These are phyloP conservation scores for Phaetusa simplex DNA, from an alignment of 2,113 vertebrate genomes.

Conservation along the genomic window DNA sequence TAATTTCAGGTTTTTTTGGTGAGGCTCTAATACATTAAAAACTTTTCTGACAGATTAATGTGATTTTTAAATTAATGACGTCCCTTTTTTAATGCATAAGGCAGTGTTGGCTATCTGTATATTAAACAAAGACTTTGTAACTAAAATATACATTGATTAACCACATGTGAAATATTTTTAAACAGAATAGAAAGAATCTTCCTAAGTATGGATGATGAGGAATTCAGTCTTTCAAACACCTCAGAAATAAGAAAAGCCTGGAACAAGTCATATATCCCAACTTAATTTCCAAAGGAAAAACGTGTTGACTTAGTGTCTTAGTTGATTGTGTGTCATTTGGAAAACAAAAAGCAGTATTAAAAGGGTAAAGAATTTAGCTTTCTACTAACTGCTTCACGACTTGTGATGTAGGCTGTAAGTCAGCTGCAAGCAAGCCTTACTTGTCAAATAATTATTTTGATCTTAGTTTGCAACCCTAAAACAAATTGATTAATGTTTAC, in stretches of 20 bases:
- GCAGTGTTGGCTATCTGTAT: not conserved
- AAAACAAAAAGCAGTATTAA: not conserved
- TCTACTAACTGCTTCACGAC: not conserved
- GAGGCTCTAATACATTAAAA: not conserved
- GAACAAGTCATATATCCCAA: not conserved
- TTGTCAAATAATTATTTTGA: not conserved
- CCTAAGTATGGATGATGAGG: fast-evolving
- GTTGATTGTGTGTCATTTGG: not conserved
- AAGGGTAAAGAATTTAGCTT: not conserved
- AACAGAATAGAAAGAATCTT: not conserved
- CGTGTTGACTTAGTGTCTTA: not conserved
- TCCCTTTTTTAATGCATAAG: not conserved
- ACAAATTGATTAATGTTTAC: not conserved
- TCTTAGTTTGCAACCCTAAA: not conserved
- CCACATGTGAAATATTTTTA: fast-evolving
- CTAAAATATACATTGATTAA: not conserved
- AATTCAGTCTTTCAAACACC: not conserved
- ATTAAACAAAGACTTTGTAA: not conserved
- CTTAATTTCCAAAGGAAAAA: not conserved
- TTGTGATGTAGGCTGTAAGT: not conserved
- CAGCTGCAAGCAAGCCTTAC: not conserved
- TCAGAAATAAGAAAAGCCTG: not conserved
- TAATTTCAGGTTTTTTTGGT: not conserved
- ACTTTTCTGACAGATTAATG: not conserved
- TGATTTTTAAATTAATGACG: not conserved